Conservation (phyloP, 2,888 invertebrate genomes). For the Xestia rhomboidea region DNA sequence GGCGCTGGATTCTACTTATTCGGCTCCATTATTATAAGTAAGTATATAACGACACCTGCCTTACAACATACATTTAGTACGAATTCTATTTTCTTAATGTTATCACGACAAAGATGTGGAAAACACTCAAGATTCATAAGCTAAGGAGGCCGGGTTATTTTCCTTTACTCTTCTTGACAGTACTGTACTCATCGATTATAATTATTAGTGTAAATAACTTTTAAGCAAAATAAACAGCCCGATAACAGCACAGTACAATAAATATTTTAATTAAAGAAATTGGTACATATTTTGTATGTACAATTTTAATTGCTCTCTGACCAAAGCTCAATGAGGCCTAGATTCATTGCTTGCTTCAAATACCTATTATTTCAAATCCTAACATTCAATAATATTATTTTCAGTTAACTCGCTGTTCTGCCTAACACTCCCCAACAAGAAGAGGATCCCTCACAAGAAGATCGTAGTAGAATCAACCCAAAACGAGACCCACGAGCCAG, state of each 20-base stretch:
- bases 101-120: neutral
- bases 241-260: neutral
- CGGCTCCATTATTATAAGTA: slow-evolving; percentile 87
- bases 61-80: neutral
- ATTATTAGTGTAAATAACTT: neutral
- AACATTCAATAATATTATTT: neutral
- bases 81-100: neutral
- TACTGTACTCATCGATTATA: neutral
- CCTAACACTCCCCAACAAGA: slow-evolving; percentile 81
- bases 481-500: slow-evolving; percentile 85
- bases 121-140: neutral
- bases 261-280: neutral
- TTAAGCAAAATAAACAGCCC: neutral
- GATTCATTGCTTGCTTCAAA: neutral
- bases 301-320: neutral
- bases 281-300: neutral
- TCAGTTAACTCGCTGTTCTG: slow-evolving; percentile 84
- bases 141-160: neutral
- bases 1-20: slow-evolving; percentile 92
- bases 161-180: too few species aligned
- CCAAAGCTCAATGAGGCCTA: neutral
- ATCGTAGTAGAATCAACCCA: slow-evolving; percentile 75
- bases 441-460: slow-evolving; percentile 70
- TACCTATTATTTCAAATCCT: neutral
- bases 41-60: slow-evolving; percentile 64